These are phyloP conservation scores for Pheosia gnoma DNA, from an alignment of 2,888 invertebrate genomes.

Conservation along the genomic window DNA sequence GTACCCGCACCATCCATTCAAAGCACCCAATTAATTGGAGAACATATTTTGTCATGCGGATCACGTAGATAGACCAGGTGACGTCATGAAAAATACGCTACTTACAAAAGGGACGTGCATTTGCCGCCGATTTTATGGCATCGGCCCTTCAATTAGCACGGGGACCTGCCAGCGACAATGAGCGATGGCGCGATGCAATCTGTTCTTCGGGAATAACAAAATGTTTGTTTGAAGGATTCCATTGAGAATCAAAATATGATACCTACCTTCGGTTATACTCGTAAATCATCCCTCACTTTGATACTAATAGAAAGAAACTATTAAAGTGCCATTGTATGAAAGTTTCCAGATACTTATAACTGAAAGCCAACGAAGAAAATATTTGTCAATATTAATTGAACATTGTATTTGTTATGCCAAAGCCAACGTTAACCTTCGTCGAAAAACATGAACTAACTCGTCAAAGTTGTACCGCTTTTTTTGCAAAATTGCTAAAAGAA, in stretches of 20 bases:
- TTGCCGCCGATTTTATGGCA: constrained; percentile 50
- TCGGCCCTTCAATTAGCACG: constrained; percentile 55
- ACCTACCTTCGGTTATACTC: not conserved
- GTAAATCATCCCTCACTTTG: not conserved
- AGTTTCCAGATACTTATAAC: not conserved
- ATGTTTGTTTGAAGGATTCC: constrained; percentile 8
- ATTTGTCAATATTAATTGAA: not conserved
- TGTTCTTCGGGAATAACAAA: constrained; percentile 33
- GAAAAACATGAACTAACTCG: constrained; percentile 55
- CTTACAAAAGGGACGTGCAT: constrained; percentile 51
- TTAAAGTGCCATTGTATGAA: not conserved
- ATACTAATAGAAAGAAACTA: not conserved
- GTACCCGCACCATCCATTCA: constrained; percentile 64
- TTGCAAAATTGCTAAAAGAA: constrained; percentile 61
- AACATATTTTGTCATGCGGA: constrained; percentile 67
- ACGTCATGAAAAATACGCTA: constrained; percentile 65
- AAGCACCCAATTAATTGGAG: constrained; percentile 74
- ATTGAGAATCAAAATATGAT: not conserved
- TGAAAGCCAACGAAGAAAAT: not conserved
- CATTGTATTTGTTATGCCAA: constrained; percentile 46
- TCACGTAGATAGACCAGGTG: constrained; percentile 68
- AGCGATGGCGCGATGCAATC: constrained; percentile 40
- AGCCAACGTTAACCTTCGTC: constrained; percentile 63
- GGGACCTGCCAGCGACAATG: constrained; percentile 52
- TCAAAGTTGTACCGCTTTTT: constrained; percentile 54